A percentile compares a stretch with the other conserved stretches of the same genome.
Evolutionary conservation across 2,888 invertebrate species (phyloP).

Genomic region (Hermaeophaga mercurialis): DNA sequence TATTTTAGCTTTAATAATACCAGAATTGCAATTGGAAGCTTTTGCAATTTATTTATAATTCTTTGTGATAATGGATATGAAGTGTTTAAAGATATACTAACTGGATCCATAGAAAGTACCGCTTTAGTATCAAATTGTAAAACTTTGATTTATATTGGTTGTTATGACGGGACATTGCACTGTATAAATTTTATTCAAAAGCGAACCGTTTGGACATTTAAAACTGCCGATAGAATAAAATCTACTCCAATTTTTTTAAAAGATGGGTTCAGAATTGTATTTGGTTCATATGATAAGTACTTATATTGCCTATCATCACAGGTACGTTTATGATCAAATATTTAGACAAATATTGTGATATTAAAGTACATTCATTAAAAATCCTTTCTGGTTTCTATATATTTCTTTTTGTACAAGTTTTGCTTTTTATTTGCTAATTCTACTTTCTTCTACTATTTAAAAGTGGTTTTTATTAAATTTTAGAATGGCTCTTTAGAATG

Average conservation of each 20-base stretch:
- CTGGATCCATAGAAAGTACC: constrained; percentile 73
- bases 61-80: constrained; percentile 62
- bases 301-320: constrained; percentile 62
- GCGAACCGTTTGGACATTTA: constrained; percentile 65
- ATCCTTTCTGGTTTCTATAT: too few relatives aligned
- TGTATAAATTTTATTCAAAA: constrained; percentile 65
- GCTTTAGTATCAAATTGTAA: constrained; percentile 57
- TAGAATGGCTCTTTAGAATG: constrained; percentile 60
- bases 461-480: too few relatives aligned
- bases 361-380: too few relatives aligned
- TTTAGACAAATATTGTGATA: too few relatives aligned
- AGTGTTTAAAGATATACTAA: constrained; percentile 61
- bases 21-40: constrained; percentile 66
- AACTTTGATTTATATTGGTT: constrained; percentile 69
- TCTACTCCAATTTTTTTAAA: constrained; percentile 61
- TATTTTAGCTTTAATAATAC: constrained; percentile 4
- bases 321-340: too few relatives aligned
- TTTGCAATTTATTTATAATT: constrained; percentile 73
- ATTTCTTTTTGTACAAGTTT: too few relatives aligned
- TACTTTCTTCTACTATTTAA: too few relatives aligned
- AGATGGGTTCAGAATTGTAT: constrained; percentile 58
- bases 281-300: constrained; percentile 75
- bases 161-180: constrained; percentile 76
- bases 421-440: too few relatives aligned
- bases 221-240: constrained; percentile 69